These are phyloP conservation scores for Drosophila kanekoi DNA, from an alignment of 2,888 invertebrate species.

Conservation along the genomic window DNA sequence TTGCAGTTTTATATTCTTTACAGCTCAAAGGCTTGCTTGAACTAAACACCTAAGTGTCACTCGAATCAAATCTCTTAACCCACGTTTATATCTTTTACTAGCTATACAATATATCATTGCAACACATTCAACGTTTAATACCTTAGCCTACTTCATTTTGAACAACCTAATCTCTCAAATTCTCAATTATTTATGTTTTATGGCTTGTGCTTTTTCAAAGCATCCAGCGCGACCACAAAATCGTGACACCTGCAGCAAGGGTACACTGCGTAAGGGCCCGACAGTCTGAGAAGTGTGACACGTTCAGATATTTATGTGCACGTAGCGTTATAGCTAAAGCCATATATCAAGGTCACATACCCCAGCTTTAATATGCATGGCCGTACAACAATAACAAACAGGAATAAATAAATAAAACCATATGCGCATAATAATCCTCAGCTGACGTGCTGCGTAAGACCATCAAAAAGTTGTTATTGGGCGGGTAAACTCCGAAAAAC, in stretches of 20 bases:
- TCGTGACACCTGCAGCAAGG: constrained; percentile 13
- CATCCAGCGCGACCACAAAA: neutral
- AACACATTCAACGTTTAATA: neutral
- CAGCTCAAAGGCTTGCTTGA: too few relatives aligned
- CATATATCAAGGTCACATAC: constrained; percentile 46
- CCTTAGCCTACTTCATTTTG: neutral
- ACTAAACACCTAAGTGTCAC: too few relatives aligned
- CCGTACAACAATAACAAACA: constrained; percentile 11
- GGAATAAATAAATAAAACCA: constrained; percentile 28
- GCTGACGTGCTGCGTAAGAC: constrained; percentile 40
- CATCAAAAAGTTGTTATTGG: constrained; percentile 28
- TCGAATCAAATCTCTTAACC: too few relatives aligned
- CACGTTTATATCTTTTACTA: too few relatives aligned
- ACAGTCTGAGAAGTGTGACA: constrained; percentile 35
- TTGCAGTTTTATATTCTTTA: too few relatives aligned
- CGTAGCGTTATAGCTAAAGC: constrained; percentile 38
- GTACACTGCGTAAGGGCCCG: constrained; percentile 21
- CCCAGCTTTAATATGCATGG: constrained; percentile 29
- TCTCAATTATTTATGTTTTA: constrained; percentile 14
- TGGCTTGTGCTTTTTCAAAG: neutral
- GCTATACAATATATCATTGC: neutral
- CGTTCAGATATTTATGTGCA: constrained; percentile 51
- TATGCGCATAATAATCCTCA: constrained; percentile 52
- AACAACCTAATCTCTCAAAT: constrained; percentile 1
- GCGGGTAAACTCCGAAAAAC: constrained; percentile 5